Evolutionary conservation across 2,797 vertebrate genomes (phyloP), one percentile per base, ranked within the genome.

Genomic region (Pipistrellus pygmaeus): DNA sequence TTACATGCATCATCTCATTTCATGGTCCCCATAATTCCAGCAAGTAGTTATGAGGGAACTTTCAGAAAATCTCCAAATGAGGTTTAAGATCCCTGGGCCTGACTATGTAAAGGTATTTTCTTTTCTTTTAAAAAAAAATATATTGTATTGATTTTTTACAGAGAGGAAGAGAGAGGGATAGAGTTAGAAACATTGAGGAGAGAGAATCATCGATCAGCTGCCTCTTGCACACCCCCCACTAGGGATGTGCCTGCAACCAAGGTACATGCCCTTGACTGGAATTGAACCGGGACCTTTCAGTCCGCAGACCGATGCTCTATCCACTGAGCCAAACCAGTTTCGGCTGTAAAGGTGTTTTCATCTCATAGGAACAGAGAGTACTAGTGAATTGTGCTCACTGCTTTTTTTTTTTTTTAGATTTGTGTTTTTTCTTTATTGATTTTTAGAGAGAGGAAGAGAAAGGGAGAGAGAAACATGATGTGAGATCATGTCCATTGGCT

Each of bases 31-130:
- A 32, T 41, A 82, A 8, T 85, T 78, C 64, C 17, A 25, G n/a
- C 25, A 85, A 15, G 20, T 44, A 81, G 23, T 83, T 83, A 68
- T 46, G 8, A 91, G 35, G 46, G 23, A 64, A 44, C 35, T 94
- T 93, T 91, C 30, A 64, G 64, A 17, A 94, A 86, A 25, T 93
- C 53, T 89, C 68, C 27, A 46, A 93, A 41, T 66, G 35, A 2
- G 35, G 10, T 92, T 96, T 71, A 93, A 83, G 78, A 69, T 80
- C 12, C 2, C 48, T 72, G 12, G 48, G 2, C 5, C 38, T 68
- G 30, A 68, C 25, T 88, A 35, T 53, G 8, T 80, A 86, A 94
- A 73, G 68, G 53, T 60, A 23, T 91, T 93, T 91, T 12, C 25
- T 41, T 41, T 41, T 41, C 38, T 41, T 41, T 41, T 41, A 6